phyloP scores from a whole-genome alignment of 2,113 vertebrate species.

The Natator depressus region DNA sequence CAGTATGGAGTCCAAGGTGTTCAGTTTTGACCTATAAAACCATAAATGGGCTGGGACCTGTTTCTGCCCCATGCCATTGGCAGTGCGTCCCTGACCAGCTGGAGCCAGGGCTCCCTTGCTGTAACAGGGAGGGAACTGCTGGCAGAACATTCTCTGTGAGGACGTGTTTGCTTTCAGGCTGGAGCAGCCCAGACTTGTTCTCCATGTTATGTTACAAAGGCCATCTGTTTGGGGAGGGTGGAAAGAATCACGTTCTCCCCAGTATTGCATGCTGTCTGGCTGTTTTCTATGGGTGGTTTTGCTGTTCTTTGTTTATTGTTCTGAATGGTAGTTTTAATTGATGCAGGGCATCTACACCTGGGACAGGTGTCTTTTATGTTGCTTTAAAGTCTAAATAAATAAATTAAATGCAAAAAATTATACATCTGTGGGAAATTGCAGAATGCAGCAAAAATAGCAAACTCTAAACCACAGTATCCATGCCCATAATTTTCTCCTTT shows the following conservation, averaged over 20 bases:
- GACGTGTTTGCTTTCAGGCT: background rate
- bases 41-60: background rate
- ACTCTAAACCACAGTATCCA: accelerated
- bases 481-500: background rate
- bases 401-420: accelerated
- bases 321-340: background rate
- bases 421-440: background rate
- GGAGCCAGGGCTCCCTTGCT: background rate
- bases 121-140: too few species aligned
- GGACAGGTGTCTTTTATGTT: accelerated
- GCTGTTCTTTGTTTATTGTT: background rate
- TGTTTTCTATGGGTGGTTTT: background rate
- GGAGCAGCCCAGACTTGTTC: background rate
- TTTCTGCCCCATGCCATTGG: background rate
- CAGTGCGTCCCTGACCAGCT: too few species aligned
- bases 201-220: background rate
- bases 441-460: background rate
- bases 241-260: too few species aligned
- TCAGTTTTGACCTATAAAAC: too few species aligned
- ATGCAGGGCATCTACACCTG: background rate
- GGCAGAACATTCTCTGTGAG: too few species aligned
- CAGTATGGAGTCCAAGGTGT: accelerated
- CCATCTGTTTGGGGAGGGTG: too few species aligned
- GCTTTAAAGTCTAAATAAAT: background rate
- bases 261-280: too few species aligned